These are phyloP conservation scores for Holothuria scabra DNA, from an alignment of 53 echinoderm and acorn worm species.

Conservation along the genomic window DNA sequence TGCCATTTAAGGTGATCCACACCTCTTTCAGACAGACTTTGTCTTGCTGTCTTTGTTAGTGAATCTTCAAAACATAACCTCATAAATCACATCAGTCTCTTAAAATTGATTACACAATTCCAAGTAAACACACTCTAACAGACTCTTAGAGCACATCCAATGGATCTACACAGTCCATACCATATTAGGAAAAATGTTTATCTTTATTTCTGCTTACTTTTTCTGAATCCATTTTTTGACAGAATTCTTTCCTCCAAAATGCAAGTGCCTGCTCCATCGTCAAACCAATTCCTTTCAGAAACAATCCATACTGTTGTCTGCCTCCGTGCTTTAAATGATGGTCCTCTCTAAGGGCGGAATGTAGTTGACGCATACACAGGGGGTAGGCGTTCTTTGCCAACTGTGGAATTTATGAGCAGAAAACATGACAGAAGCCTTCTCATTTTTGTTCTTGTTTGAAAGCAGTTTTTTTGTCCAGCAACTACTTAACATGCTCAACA, in stretches of 20 bases:
- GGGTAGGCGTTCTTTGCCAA: slow-evolving; percentile 86
- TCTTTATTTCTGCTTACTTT: slow-evolving; percentile 60
- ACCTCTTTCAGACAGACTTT: too few species aligned
- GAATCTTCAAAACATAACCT: too few species aligned
- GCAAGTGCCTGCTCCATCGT: slow-evolving; percentile 92
- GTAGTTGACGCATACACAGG: slow-evolving; percentile 96
- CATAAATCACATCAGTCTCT: too few species aligned
- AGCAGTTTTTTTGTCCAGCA: background rate
- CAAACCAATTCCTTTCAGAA: slow-evolving; percentile 91
- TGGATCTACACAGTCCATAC: too few species aligned
- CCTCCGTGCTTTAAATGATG: slow-evolving; percentile 90
- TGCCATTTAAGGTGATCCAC: too few species aligned
- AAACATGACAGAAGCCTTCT: background rate
- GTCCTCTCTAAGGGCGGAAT: slow-evolving; percentile 72
- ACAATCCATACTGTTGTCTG: slow-evolving; percentile 95
- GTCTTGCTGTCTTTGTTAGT: too few species aligned
- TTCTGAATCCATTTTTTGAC: slow-evolving; percentile 84
- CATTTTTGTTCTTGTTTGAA: background rate
- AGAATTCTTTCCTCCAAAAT: slow-evolving; percentile 96
- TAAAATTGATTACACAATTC: too few species aligned
- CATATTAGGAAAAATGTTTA: too few species aligned
- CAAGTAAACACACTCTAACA: too few species aligned
- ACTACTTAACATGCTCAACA: background rate
- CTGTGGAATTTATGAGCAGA: slow-evolving; percentile 50
- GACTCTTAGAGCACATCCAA: too few species aligned